Conservation (phyloP, 1,140 invertebrate species). For the Eubasilissa regina region DNA sequence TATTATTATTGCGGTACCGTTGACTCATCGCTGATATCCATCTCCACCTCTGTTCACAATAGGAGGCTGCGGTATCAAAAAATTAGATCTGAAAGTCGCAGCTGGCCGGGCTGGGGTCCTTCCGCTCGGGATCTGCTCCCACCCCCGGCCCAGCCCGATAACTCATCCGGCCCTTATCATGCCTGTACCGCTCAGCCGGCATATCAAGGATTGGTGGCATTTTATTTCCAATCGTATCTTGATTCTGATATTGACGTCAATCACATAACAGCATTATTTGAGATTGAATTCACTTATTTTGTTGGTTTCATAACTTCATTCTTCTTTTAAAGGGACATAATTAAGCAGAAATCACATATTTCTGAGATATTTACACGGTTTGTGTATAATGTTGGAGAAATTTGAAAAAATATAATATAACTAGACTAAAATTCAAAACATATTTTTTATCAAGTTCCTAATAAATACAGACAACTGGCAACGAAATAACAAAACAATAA, state of each 20-base stretch:
- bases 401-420: no score
- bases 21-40: slow-evolving; percentile 58
- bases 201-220: neutral
- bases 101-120: neutral
- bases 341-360: no score
- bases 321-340: no score
- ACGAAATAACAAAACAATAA: no score
- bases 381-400: no score
- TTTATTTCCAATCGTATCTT: slow-evolving; percentile 5
- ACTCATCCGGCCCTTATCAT: slow-evolving; percentile 32
- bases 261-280: no score
- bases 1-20: slow-evolving; percentile 55
- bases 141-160: slow-evolving; percentile 19
- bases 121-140: neutral
- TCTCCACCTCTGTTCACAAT: slow-evolving; percentile 49
- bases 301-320: no score
- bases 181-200: slow-evolving; percentile 12
- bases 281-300: no score
- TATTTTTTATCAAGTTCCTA: no score
- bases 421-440: no score
- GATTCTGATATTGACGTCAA: neutral
- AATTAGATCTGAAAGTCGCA: slow-evolving; percentile 52
- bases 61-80: slow-evolving; percentile 55
- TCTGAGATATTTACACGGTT: no score
- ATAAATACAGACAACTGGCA: no score